These are phyloP conservation scores for Alviniconcha marisindica DNA, from an alignment of 1,140 invertebrate species.

Conservation along the genomic window DNA sequence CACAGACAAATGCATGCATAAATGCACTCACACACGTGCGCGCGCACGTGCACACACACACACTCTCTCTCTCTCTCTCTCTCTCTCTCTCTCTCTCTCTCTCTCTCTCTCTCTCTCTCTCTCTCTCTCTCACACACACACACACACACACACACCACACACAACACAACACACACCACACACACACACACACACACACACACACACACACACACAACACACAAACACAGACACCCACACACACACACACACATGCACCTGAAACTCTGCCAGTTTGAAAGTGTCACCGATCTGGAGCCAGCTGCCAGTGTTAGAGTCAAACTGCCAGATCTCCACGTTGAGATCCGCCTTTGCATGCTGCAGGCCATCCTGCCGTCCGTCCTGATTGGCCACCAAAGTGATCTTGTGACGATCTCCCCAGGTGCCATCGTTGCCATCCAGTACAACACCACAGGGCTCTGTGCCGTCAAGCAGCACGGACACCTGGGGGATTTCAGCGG, in stretches of 20 bases:
- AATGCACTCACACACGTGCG: too few relatives aligned
- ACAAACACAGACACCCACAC: too few relatives aligned
- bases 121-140: too few relatives aligned
- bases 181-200: too few relatives aligned
- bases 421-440: background rate
- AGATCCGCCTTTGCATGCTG: background rate
- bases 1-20: too few relatives aligned
- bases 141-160: too few relatives aligned
- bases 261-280: background rate
- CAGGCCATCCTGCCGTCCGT: slow-evolving; percentile 8
- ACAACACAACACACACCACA: too few relatives aligned
- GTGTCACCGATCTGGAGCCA: background rate
- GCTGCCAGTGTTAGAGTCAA: background rate
- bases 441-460: background rate
- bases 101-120: too few relatives aligned
- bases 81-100: too few relatives aligned
- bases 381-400: slow-evolving; percentile 9
- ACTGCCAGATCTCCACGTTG: background rate
- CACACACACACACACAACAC: too few relatives aligned
- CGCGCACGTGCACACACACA: too few relatives aligned
- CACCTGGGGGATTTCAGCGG: slow-evolving; percentile 11
- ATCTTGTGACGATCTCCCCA: background rate
- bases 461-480: background rate
- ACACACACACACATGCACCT: background rate
- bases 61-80: too few relatives aligned